Evolutionary conservation across 2,888 invertebrate genomes (phyloP), one percentile per base, ranked within the genome.

Genomic region (Leptopilina syphax): DNA sequence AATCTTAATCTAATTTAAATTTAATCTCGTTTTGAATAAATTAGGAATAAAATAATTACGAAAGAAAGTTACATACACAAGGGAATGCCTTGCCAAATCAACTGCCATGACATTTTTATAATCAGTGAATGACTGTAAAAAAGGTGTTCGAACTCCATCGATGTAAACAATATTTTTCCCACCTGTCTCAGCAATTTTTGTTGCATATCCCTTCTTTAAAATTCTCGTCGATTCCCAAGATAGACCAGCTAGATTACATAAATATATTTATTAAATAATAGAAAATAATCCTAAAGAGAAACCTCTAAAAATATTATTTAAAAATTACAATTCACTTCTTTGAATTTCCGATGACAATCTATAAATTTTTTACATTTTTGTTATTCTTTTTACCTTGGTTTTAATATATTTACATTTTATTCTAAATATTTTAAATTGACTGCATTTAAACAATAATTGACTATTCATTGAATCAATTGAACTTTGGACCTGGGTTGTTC

Each of bases 81-180:
- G 93, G 50, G 99, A 95, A 91, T 97, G 96, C 90, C 97, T 95
- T 24, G 98, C 98, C 80, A 99, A 94, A 91, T 99, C 98, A 92
- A 99, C 97, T 0, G 99, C 97, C 97, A 99, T 98, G 89, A 99
- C 93, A 91, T 96, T 97, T 81, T 97, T 95, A 92, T 98, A 99
- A 87, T 96, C 95, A 0, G 99, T 99, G 81, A 98, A 98, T 24
- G 99, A 98, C 83, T 96, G 92, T 67, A 98, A 94, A 93, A 99
- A 99, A 0, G 99, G 99, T 2, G 98, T 99, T 67, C 99, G 94
- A 47, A 98, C 97, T 78, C 98, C 99, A 92, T 99, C 99, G n/a
- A 99, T 96, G 80, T 98, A 94, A 27, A 99, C 98, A 86, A 99
- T 96, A 94, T 98, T 97, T 91, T 96, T 95, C 80, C 83, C 82